phyloP scores from a whole-genome alignment of 2,888 invertebrate species.

The Orthosia gracilis region DNA sequence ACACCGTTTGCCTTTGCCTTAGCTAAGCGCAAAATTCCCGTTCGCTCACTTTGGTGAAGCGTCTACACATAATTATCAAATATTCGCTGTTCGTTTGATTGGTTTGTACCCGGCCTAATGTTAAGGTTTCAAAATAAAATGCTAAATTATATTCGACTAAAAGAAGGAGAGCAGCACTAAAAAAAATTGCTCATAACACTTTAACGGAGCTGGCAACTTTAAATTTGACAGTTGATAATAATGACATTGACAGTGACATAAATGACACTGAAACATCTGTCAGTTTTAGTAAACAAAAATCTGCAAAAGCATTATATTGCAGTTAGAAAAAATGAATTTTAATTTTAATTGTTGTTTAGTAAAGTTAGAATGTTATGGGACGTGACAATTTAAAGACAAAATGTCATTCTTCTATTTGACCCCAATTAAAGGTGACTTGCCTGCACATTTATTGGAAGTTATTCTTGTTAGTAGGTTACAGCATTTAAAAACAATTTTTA shows the following conservation, averaged over 20 bases:
- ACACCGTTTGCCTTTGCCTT: no score
- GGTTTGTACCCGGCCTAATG: no score
- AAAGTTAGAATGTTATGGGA: constrained; percentile 30
- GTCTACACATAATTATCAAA: no score
- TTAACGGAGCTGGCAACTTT: constrained; percentile 15
- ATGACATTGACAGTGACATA: constrained; percentile 5
- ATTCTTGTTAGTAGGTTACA: constrained; percentile 88
- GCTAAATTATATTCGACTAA: neutral
- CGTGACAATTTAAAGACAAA: constrained; percentile 26
- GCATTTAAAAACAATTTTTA: constrained; percentile 84
- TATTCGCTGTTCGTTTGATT: no score
- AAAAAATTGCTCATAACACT: neutral
- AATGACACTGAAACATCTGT: neutral
- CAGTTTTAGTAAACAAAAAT: constrained; percentile 7
- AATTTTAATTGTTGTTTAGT: neutral
- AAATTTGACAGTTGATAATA: neutral
- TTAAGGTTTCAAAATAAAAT: no score
- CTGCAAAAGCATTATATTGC: neutral
- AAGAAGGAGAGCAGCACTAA: neutral
- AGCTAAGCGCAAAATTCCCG: no score
- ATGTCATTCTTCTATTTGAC: constrained; percentile 92
- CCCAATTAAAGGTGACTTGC: constrained; percentile 90
- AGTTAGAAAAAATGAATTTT: neutral
- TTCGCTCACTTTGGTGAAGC: no score
- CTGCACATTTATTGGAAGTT: constrained; percentile 89